Conservation (phyloP, 2,797 vertebrate species). For the Diglossa cyanea region DNA sequence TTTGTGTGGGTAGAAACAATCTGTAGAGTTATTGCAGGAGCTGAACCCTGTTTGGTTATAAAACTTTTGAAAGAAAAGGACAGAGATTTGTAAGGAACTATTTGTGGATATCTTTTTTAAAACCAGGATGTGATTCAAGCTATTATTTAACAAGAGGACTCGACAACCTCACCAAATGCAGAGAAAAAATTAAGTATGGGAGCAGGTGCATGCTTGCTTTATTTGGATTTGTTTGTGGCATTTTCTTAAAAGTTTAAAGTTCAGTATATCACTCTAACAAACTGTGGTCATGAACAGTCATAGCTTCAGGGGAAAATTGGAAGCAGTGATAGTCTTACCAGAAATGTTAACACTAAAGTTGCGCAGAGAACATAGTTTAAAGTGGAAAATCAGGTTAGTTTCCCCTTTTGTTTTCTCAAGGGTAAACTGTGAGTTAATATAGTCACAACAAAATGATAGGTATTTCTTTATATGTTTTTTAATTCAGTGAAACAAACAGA, state of each 20-base stretch:
- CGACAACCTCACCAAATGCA: not conserved
- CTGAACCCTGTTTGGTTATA: conserved; percentile 26
- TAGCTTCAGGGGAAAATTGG: conserved; percentile 24
- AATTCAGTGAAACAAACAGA: not conserved
- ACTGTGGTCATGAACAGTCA: not conserved
- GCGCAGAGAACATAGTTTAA: conserved; percentile 13
- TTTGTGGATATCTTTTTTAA: not conserved
- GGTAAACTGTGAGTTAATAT: conserved; percentile 7
- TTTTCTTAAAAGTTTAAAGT: conserved; percentile 43
- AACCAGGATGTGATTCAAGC: conserved; percentile 55
- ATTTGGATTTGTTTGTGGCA: conserved; percentile 42
- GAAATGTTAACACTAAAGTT: conserved; percentile 28
- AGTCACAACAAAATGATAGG: not conserved
- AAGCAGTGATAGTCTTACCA: conserved; percentile 32
- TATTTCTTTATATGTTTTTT: conserved; percentile 29
- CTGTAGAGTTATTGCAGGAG: conserved; percentile 7
- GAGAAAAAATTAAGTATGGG: not conserved
- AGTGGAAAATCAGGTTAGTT: conserved; percentile 40
- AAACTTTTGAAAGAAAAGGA: conserved; percentile 35
- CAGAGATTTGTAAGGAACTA: conserved; percentile 5
- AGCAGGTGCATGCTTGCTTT: conserved; percentile 55
- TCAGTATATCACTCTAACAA: not conserved
- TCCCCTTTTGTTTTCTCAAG: conserved; percentile 10
- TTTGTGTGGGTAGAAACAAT: conserved; percentile 40
- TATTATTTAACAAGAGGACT: conserved; percentile 27